Evolutionary conservation across 2,797 vertebrate genomes (phyloP).

Genomic region (Amblyraja radiata): DNA sequence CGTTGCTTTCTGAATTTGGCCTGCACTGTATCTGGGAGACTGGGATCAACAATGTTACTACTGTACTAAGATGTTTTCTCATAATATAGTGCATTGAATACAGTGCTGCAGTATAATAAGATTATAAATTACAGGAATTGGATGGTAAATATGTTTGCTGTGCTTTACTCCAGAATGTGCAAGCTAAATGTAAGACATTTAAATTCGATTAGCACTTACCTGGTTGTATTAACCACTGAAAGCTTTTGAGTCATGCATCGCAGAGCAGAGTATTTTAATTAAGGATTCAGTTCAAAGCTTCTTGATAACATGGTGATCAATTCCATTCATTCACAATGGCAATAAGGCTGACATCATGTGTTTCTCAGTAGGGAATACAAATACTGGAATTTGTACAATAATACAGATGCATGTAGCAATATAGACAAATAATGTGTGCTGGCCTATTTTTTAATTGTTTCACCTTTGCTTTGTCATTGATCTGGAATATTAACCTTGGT

Average conservation of each 20-base stretch:
- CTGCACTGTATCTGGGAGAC: no score
- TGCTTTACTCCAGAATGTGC: background rate
- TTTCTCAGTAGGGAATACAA: background rate
- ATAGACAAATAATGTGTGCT: background rate
- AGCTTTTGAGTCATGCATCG: background rate
- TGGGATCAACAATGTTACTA: no score
- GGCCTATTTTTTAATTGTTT: background rate
- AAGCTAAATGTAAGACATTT: conserved; percentile 4
- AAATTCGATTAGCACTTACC: conserved; percentile 39
- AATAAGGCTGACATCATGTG: background rate
- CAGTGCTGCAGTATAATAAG: background rate
- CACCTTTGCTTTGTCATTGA: background rate
- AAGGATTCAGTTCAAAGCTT: conserved; percentile 22
- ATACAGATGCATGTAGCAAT: background rate
- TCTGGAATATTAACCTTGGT: background rate
- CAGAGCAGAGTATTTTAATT: conserved; percentile 44
- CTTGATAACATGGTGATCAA: background rate
- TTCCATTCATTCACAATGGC: background rate
- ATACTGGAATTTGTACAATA: background rate
- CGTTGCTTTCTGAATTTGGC: background rate
- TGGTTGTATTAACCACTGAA: conserved; percentile 28
- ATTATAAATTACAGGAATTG: background rate
- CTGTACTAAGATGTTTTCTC: no score
- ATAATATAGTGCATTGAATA: background rate
- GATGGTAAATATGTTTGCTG: background rate